Base-by-base conservation (phyloP, 2,797 vertebrate genomes). In the Smutsia gigantea region DNA sequence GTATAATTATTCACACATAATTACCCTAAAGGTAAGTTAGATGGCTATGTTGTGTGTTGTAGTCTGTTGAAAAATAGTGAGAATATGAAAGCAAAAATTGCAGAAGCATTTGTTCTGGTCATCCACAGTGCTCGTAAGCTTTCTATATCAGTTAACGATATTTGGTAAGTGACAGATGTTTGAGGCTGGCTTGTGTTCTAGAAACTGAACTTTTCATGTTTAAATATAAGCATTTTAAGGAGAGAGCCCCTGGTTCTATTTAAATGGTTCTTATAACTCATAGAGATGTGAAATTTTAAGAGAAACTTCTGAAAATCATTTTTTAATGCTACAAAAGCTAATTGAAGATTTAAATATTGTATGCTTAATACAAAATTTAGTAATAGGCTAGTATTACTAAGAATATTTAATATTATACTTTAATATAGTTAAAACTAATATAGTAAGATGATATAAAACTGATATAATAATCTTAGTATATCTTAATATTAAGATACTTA, bases 301-400 rank as follows among this genome's bases (percentile, higher is more conserved):
- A 49, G 78, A 66, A 51, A 88, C 29, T 94, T 64, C 68, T 87
- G 37, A 87, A 92, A 85, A 84, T 57, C 23, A 31, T 68, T 79
- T 85, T 63, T 39, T 57, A 42, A 81, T 75, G 53, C 68, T 81
- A 46, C 1, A 53, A 92, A 94, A 89, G 29, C 8, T 19, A 82
- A 39, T 87, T 87, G 42, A 81, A 82, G 57, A 93, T 49, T 81
- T 75, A 68, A 75, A 72, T 81, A 85, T 68, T 69, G 7, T 82
- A 5, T 83, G 46, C 49, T 27, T 93, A n/a, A 34, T 59, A 68
- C 5, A 64, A 75, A 87, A 83, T 37, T 86, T 94, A 46, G 13
- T 55, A 46, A 34, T 66, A 29, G 61, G 31, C 61, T 72, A 78
- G 25, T 49, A 86, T 53, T 92, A 49, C 34, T 74, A 39, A 61